These are phyloP conservation scores for Molanna angustata DNA, from an alignment of 2,888 invertebrate species.

Conservation along the genomic window DNA sequence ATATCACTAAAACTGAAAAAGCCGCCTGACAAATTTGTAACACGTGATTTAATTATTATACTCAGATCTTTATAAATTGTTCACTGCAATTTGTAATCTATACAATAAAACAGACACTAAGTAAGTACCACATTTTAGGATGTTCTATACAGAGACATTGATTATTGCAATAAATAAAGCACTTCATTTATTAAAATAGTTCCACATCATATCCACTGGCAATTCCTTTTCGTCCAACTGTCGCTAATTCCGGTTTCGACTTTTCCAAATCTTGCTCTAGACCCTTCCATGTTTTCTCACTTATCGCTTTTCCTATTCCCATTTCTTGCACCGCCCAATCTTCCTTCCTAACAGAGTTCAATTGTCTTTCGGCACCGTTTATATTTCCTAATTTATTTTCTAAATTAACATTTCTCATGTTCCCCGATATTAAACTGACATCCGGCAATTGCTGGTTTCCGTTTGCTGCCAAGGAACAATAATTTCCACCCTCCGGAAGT, in stretches of 20 bases:
- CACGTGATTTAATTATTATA: no score
- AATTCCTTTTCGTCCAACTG: conserved; percentile 73
- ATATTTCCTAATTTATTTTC: conserved; percentile 42
- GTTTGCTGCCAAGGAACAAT: conserved; percentile 47
- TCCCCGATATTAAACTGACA: conserved; percentile 74
- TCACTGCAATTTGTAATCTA: no score
- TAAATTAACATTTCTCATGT: conserved; percentile 50
- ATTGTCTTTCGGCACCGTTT: conserved; percentile 36
- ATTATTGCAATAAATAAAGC: no score
- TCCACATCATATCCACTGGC: conserved; percentile 68
- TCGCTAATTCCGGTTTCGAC: conserved; percentile 64
- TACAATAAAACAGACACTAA: no score
- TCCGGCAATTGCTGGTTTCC: conserved; percentile 47
- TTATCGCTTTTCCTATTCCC: conserved; percentile 62
- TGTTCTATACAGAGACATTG: no score
- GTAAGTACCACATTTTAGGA: no score
- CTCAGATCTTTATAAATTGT: no score
- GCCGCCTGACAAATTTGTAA: no score
- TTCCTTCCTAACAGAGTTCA: conserved; percentile 51
- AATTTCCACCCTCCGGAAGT: conserved; percentile 60
- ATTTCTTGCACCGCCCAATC: conserved; percentile 50
- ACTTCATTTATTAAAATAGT: conserved; percentile 34
- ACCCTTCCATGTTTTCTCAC: conserved; percentile 78
- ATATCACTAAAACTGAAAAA: no score
- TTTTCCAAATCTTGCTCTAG: conserved; percentile 78